A percentile compares a stretch with the other conserved stretches of the same genome.
Evolutionary conservation across 2,113 vertebrate genomes (phyloP).

Genomic region (Strix uralensis): DNA sequence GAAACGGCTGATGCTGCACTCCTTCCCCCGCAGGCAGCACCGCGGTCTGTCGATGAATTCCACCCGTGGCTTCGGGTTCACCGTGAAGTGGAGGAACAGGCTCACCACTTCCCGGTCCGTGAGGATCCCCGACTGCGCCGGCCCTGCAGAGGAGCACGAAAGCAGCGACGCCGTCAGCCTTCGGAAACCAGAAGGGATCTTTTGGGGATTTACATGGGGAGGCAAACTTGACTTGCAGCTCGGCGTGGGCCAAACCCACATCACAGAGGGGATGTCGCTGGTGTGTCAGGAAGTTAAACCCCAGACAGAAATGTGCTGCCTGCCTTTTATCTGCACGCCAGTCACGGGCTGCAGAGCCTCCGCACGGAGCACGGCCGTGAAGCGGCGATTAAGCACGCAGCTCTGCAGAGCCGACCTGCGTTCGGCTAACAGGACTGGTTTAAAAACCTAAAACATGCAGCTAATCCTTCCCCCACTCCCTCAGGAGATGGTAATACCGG

Average conservation of each 20-base stretch:
- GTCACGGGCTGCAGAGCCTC: neutral
- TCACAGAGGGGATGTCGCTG: neutral
- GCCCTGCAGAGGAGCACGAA: conserved; percentile 73
- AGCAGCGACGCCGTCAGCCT: fast-evolving
- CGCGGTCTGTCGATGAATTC: conserved; percentile 95
- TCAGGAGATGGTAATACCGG: neutral
- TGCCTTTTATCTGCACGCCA: neutral
- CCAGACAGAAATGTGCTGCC: neutral
- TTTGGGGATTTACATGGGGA: neutral
- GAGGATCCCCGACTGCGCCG: conserved; percentile 95
- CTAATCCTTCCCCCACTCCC: neutral
- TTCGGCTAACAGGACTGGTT: neutral
- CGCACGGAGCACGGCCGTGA: fast-evolving
- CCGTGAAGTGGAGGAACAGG: conserved; percentile 96
- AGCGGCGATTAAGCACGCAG: fast-evolving
- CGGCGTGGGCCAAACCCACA: neutral
- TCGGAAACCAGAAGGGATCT: neutral
- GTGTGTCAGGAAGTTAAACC: neutral
- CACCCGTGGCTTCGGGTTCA: conserved; percentile 93
- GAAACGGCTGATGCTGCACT: conserved; percentile 95
- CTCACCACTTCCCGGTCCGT: conserved; percentile 94
- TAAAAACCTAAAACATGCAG: neutral
- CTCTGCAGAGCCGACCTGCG: neutral
- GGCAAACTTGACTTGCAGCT: neutral
- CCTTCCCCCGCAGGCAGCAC: conserved; percentile 95